Evolutionary conservation across 1,140 invertebrate species (phyloP).

Genomic region (Lasaia peninsularis): DNA sequence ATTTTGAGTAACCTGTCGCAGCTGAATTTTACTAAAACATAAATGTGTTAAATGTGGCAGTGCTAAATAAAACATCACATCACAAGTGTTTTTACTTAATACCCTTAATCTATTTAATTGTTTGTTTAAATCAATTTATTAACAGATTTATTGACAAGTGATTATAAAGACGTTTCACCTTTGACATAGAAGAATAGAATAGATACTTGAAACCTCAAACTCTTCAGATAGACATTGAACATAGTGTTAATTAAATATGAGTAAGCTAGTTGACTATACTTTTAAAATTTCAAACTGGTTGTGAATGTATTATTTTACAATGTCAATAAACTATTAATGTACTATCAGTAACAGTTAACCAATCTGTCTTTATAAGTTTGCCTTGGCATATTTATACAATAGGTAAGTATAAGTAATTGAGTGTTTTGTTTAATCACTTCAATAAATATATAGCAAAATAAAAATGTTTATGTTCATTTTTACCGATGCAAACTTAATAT

Average conservation of each 20-base stretch:
- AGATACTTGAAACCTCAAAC: neutral
- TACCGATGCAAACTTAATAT: no score
- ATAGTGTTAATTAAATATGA: neutral
- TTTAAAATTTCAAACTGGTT: neutral
- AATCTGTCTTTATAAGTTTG: conserved; percentile 1
- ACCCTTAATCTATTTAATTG: no score
- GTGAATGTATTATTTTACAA: conserved; percentile 20
- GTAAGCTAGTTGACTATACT: neutral
- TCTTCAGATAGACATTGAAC: neutral
- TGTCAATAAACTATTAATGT: conserved; percentile 28
- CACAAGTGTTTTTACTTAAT: no score
- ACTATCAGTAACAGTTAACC: conserved; percentile 8
- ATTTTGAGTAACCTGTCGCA: no score
- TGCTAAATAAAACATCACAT: no score
- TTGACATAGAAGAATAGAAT: neutral
- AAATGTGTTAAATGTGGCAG: no score
- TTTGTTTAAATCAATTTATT: no score
- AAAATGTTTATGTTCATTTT: no score
- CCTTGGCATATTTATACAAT: conserved; percentile 3
- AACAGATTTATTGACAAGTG: neutral
- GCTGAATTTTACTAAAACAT: no score
- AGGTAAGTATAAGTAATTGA: neutral
- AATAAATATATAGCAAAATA: no score
- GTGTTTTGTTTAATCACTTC: no score
- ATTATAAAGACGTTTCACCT: neutral